These are phyloP conservation scores for Prionace glauca DNA, from an alignment of 2,797 vertebrate genomes.

Conservation along the genomic window DNA sequence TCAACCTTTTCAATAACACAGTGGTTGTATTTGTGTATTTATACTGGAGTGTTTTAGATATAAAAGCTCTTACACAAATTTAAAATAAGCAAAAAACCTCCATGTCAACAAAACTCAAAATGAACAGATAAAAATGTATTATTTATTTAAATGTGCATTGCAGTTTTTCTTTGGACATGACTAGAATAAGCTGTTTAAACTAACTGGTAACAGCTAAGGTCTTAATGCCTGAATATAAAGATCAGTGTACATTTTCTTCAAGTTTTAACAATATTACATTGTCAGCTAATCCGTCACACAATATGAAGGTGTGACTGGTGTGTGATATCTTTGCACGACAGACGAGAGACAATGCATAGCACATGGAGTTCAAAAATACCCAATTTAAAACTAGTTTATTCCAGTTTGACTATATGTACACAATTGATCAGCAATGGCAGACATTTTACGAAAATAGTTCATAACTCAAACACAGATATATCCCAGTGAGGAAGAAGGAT, in stretches of 20 bases:
- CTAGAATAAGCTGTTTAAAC: neutral
- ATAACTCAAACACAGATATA: too few species aligned
- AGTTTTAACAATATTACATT: too few species aligned
- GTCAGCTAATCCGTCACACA: neutral
- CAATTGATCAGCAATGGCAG: too few species aligned
- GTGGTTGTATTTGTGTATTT: neutral
- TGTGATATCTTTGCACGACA: too few species aligned
- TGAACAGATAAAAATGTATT: neutral
- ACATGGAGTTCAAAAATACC: too few species aligned
- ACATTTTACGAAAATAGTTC: too few species aligned
- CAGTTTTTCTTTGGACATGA: neutral
- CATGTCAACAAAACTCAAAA: neutral
- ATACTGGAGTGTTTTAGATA: neutral
- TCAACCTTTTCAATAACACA: constrained; percentile 28
- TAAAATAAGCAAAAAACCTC: neutral
- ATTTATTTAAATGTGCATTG: neutral
- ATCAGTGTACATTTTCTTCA: neutral
- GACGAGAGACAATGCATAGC: too few species aligned
- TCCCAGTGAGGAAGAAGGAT: too few species aligned
- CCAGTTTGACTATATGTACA: too few species aligned
- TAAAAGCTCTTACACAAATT: neutral
- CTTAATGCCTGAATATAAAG: neutral
- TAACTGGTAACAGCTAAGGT: neutral
- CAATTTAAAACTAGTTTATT: too few species aligned
- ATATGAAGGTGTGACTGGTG: neutral